These are phyloP conservation scores for Thecocarcelia acutangulata DNA, from an alignment of 2,888 invertebrate genomes.

Conservation along the genomic window DNA sequence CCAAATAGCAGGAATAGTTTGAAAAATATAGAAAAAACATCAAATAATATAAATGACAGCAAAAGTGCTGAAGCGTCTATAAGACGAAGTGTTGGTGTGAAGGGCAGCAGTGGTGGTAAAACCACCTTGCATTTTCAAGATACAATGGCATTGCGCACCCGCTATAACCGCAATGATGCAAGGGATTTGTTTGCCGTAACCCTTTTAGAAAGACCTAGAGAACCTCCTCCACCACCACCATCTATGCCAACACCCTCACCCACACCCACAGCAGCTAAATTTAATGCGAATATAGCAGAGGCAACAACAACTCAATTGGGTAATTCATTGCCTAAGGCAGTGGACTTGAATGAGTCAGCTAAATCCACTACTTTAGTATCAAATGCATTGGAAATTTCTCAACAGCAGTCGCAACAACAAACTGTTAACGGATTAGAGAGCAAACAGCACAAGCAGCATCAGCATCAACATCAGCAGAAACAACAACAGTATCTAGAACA, in stretches of 20 bases:
- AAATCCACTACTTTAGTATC: slow-evolving; percentile 47
- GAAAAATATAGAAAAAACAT: slow-evolving; percentile 52
- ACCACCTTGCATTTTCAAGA: slow-evolving; percentile 84
- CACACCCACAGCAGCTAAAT: slow-evolving; percentile 4
- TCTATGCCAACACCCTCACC: slow-evolving; percentile 72
- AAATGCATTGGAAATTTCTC: slow-evolving; percentile 60
- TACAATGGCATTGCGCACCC: slow-evolving; percentile 90
- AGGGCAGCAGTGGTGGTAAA: slow-evolving; percentile 29
- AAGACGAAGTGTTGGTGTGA: slow-evolving; percentile 6
- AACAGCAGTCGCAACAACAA: slow-evolving; percentile 44
- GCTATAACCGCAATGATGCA: slow-evolving; percentile 84
- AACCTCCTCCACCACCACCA: slow-evolving; percentile 82
- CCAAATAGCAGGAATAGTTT: slow-evolving; percentile 59
- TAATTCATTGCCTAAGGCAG: slow-evolving; percentile 48
- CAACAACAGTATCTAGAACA: slow-evolving; percentile 47
- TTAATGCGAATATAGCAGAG: slow-evolving; percentile 28
- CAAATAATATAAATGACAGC: slow-evolving; percentile 67
- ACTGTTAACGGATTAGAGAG: slow-evolving; percentile 73
- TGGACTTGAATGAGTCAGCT: slow-evolving; percentile 44
- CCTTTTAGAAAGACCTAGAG: slow-evolving; percentile 79
- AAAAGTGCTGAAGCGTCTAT: slow-evolving; percentile 69
- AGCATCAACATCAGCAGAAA: slow-evolving; percentile 44
- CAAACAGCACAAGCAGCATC: slow-evolving; percentile 46
- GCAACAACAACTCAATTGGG: slow-evolving; percentile 12
- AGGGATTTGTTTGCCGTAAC: slow-evolving; percentile 84